Evolutionary conservation across 2,888 invertebrate species (phyloP), one percentile per base, ranked within the genome.

Genomic region (Dexiosoma caninum): DNA sequence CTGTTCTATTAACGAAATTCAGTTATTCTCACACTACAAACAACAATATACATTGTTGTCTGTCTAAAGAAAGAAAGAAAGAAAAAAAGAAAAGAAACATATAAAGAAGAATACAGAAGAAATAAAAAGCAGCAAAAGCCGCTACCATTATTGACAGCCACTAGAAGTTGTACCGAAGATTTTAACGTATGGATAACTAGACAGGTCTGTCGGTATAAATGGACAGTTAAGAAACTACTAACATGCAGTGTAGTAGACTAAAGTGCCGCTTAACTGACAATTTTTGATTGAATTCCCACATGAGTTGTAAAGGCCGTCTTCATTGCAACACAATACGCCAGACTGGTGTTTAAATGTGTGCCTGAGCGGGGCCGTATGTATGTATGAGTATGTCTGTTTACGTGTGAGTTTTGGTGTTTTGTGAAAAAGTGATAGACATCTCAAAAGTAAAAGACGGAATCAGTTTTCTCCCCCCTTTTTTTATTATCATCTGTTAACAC

Each of bases 211-310:
- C 76, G 76, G 67, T 71, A 81, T 55, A 62, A 62, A 62, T 64
- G 62, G 80, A 80, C 76, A 76, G 67, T 62, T 77, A 59, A 74
- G 70, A 74, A 74, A 23, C 40, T n/a, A 66, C 67, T 69, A 57
- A 69, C 81, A 72, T 69, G 72, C 70, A 70, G 72, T 74, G 74
- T 70, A 70, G 71, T 69, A 72, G 57, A 82, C 82, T 78, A 82
- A 82, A 82, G 74, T 82, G 82, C 75, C 77, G 82, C 80, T 78
- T 81, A 75, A 76, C 86, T 86, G 87, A 86, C 87, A 87, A 86
- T 87, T 87, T 77, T 86, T 87, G 87, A 87, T 87, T 87, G 87
- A 87, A 87, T 87, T 86, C 86, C 86, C 86, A 86, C 76, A 78
- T 67, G 80, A 67, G 77, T 77, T 77, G 67, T 77, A 76, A 81